phyloP scores from a whole-genome alignment of 2,888 invertebrate species.

The Brachynemurus nebulosus region DNA sequence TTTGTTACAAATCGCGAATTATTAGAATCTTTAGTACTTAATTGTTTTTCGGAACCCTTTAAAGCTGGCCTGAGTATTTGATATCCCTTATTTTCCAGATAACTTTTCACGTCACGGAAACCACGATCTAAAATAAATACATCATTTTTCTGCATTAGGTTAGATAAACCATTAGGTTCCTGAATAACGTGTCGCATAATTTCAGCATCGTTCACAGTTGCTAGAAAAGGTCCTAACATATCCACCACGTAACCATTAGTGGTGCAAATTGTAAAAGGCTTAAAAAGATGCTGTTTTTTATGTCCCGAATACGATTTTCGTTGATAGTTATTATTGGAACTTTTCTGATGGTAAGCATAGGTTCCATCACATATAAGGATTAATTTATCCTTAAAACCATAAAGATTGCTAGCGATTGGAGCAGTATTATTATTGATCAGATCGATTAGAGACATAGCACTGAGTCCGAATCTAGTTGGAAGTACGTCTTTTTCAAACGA shows the following conservation, averaged over 20 bases:
- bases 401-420: too few relatives aligned
- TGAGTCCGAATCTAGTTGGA: too few relatives aligned
- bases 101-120: constrained; percentile 17
- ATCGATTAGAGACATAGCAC: too few relatives aligned
- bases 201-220: not conserved
- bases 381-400: too few relatives aligned
- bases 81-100: constrained; percentile 15
- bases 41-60: constrained; percentile 19
- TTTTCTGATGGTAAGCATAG: not conserved
- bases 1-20: constrained; percentile 10
- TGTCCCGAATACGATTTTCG: constrained; percentile 2
- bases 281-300: not conserved
- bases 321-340: not conserved
- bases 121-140: constrained; percentile 19
- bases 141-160: constrained; percentile 16
- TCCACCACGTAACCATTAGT: not conserved
- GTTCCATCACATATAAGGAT: too few relatives aligned
- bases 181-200: not conserved
- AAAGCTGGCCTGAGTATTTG: constrained; percentile 20
- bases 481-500: too few relatives aligned
- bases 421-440: too few relatives aligned
- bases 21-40: constrained; percentile 5
- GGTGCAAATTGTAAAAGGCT: constrained; percentile 1
- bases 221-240: not conserved
- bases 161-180: not conserved